Percentiles rank a stretch among this genome's conserved stretches.
Evolutionary conservation across 2,888 invertebrate genomes (phyloP).

Genomic region (Anoplius nigerrimus): DNA sequence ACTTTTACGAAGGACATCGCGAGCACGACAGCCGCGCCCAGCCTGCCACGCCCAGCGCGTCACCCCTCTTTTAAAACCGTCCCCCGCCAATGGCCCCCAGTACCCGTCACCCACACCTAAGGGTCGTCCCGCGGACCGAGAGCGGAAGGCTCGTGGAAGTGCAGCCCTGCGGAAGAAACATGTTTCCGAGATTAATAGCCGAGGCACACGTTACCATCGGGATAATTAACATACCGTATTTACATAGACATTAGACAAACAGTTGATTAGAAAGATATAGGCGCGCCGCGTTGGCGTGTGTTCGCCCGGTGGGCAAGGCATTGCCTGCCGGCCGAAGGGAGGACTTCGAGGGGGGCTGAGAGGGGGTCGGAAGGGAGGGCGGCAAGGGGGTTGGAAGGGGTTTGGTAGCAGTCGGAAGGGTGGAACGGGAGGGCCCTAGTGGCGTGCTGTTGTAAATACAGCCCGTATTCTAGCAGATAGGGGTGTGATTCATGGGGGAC

Average conservation of each 20-base stretch:
- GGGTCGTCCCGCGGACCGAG: too few relatives aligned
- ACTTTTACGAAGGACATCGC: too few relatives aligned
- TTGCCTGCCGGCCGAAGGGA: too few relatives aligned
- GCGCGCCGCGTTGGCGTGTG: slow-evolving; percentile 41
- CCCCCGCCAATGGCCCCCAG: too few relatives aligned
- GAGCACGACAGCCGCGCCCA: too few relatives aligned
- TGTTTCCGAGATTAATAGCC: slow-evolving; percentile 63
- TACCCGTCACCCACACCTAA: too few relatives aligned
- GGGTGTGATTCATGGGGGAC: slow-evolving; percentile 72
- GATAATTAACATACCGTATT: slow-evolving; percentile 73
- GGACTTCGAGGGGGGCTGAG: not conserved
- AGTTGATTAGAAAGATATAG: slow-evolving; percentile 72
- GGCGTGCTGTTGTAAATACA: slow-evolving; percentile 69
- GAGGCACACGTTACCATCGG: slow-evolving; percentile 68
- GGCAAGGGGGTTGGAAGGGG: not conserved
- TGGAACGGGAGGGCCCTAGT: slow-evolving; percentile 56
- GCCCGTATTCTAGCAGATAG: slow-evolving; percentile 68
- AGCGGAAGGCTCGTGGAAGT: slow-evolving; percentile 2
- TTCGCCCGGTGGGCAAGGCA: too few relatives aligned
- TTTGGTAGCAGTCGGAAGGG: not conserved
- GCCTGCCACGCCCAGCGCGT: not conserved
- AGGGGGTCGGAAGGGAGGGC: too few relatives aligned
- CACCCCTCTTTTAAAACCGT: too few relatives aligned
- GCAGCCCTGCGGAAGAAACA: slow-evolving; percentile 50
- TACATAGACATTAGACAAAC: slow-evolving; percentile 74